Evolutionary conservation across 2,888 invertebrate species (phyloP).

Genomic region (Nemotelus pantherinus): DNA sequence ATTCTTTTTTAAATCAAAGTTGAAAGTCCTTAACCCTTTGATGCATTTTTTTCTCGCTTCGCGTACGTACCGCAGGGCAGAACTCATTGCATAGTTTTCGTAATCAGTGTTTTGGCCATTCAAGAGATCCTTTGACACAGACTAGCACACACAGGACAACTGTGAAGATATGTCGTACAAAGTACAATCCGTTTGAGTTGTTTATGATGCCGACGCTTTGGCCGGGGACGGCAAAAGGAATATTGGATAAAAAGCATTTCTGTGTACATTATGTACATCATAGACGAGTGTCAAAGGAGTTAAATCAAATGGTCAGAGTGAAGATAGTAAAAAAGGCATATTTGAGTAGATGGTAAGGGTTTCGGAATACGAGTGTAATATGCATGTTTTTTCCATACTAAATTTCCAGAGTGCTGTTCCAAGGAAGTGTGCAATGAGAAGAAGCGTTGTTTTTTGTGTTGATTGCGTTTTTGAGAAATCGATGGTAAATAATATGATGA

Average conservation of each 20-base stretch:
- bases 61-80: background rate
- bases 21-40: conserved; percentile 40
- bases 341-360: conserved; percentile 4
- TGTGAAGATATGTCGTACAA: no score
- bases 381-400: background rate
- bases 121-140: conserved; percentile 18
- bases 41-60: background rate
- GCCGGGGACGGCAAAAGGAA: background rate
- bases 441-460: background rate
- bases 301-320: conserved; percentile 54
- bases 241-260: conserved; percentile 30
- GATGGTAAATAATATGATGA: no score
- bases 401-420: background rate
- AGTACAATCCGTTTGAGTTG: no score
- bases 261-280: conserved; percentile 19
- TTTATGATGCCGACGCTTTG: no score
- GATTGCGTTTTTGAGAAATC: no score
- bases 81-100: conserved; percentile 15
- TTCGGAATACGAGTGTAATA: background rate
- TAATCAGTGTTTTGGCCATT: background rate
- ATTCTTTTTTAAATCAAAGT: conserved; percentile 25
- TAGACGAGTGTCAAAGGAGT: conserved; percentile 50
- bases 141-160: background rate
- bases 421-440: background rate
- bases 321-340: conserved; percentile 32